phyloP scores from a whole-genome alignment of 2,888 invertebrate species.

The Agrochola litura region DNA sequence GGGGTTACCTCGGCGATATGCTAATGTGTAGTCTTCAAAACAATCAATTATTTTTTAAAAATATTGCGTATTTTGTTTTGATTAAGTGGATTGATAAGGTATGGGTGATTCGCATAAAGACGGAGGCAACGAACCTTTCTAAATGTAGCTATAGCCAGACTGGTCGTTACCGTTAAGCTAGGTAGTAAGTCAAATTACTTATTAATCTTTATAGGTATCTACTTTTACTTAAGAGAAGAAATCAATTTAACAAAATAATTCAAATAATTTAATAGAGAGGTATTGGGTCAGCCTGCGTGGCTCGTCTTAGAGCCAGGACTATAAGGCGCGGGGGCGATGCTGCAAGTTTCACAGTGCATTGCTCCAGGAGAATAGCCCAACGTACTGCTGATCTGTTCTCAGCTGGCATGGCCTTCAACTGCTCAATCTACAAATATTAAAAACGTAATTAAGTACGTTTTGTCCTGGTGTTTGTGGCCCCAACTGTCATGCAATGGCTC shows the following conservation, averaged over 20 bases:
- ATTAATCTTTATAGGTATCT: not conserved
- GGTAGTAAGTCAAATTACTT: not conserved
- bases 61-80: slow-evolving; percentile 26
- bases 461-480: not conserved
- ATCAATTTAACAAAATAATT: not conserved
- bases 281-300: slow-evolving; percentile 84
- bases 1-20: slow-evolving; percentile 42
- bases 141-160: not conserved
- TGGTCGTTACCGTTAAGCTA: not conserved
- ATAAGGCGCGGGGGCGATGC: slow-evolving; percentile 80
- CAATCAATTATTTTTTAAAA: slow-evolving; percentile 12
- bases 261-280: slow-evolving; percentile 79
- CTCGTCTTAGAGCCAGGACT: slow-evolving; percentile 79
- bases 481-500: not conserved
- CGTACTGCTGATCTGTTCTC: slow-evolving; percentile 90
- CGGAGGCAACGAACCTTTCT: slow-evolving; percentile 1
- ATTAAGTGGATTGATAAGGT: not conserved
- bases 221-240: slow-evolving; percentile 2
- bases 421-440: slow-evolving; percentile 82
- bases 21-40: slow-evolving; percentile 25
- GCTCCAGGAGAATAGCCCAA: slow-evolving; percentile 92
- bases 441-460: not conserved
- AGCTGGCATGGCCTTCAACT: slow-evolving; percentile 88
- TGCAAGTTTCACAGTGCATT: slow-evolving; percentile 90
- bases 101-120: not conserved